Evolutionary conservation across 2,888 invertebrate species (phyloP), one percentile per base, ranked within the genome.

Genomic region (Ferrisia virgata): DNA sequence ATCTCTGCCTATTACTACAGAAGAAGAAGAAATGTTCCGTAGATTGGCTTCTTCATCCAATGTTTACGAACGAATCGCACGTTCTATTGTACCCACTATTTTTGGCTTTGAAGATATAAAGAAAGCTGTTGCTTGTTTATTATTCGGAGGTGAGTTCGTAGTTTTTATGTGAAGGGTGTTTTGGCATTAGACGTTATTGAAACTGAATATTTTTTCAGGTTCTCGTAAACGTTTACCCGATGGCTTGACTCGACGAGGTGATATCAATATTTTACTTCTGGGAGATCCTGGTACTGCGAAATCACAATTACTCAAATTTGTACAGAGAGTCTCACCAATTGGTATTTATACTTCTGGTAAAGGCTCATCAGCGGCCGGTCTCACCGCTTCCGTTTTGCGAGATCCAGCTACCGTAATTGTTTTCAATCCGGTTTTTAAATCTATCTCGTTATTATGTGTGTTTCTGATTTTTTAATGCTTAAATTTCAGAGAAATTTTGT

Each of bases 281-380:
- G 99, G 99, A 64, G 99, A 99, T 90, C 99, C 99, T 0, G 99
- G 99, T 87, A 99, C 99, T 0, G 99, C 99, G n/a, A 99, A 99
- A 89, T 98, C 98, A 0, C 99, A 99, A 88, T 90, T 99, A 85
- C 90, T 99, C 11, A 99, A 99, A 90, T 99, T 99, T 88, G 98
- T 98, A 0, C 98, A 99, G 89, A 94, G 93, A 87, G 97, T 96
- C 25, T 92, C 98, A 0, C 98, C 98, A 0, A 95, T 98, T 87
- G 96, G 94, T 0, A 96, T 98, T 3, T 99, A 99, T 88, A 99
- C 99, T 0, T 99, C 98, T 0, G 99, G 99, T n/a, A 99, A 99
- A 90, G 99, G 99, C 2, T 98, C 98, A 86, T 98, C 98, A 87
- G 99, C 99, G 1, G 99, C 99, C 85, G 99, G 99, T 89, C 92